These are phyloP conservation scores for Brachypodius melanocephalos DNA, from an alignment of 2,113 vertebrate species.

Conservation along the genomic window DNA sequence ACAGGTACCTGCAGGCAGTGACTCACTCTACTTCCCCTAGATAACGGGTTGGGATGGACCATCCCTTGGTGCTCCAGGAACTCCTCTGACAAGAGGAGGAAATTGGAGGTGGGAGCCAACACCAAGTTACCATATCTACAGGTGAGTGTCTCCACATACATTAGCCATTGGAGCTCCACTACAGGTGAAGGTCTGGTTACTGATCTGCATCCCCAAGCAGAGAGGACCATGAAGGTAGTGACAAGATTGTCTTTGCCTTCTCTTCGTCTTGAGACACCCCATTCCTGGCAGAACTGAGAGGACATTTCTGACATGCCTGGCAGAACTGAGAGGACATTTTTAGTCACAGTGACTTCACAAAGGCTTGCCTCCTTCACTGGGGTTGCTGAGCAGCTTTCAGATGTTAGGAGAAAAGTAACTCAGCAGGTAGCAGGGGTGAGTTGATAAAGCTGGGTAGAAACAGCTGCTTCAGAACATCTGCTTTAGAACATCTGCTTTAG, in stretches of 20 bases:
- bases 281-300: background rate
- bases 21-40: background rate
- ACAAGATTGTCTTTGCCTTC: background rate
- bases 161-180: background rate
- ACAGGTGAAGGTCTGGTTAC: background rate
- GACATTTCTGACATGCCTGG: background rate
- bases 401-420: background rate
- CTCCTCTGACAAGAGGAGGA: background rate
- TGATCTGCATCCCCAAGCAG: background rate
- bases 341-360: background rate
- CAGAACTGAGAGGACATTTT: background rate
- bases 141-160: background rate
- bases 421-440: background rate
- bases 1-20: background rate
- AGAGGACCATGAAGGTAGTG: background rate
- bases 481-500: background rate
- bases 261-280: background rate
- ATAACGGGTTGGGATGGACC: background rate
- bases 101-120: background rate
- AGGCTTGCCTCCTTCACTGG: background rate
- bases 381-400: background rate
- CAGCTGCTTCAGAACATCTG: fast-evolving
- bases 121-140: background rate
- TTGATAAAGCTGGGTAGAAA: background rate
- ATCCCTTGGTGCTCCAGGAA: background rate